Evolutionary conservation across 2,888 invertebrate species (phyloP).

Genomic region (Xiphydria camelus): DNA sequence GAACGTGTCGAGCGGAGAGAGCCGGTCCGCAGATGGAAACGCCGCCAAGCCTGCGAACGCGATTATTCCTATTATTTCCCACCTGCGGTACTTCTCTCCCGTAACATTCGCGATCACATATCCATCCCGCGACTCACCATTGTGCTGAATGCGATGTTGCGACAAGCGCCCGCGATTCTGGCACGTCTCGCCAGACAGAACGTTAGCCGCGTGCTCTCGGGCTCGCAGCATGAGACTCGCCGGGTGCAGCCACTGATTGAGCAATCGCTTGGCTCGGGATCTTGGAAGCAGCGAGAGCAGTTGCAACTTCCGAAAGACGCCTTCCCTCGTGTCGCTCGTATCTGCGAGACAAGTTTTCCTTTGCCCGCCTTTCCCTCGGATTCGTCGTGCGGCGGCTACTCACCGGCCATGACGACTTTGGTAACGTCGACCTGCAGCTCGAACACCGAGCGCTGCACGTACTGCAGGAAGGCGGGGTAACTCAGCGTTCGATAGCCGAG

Average conservation of each 20-base stretch:
- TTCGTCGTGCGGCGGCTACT: too few relatives aligned
- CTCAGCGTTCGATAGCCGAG: conserved; percentile 79
- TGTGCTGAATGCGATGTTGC: conserved; percentile 50
- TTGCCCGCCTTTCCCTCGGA: too few relatives aligned
- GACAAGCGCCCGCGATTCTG: conserved; percentile 48
- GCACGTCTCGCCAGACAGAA: conserved; percentile 70
- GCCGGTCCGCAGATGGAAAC: conserved; percentile 71
- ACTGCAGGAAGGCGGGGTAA: conserved; percentile 80
- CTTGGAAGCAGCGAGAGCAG: conserved; percentile 75
- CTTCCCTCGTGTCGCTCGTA: conserved; percentile 60
- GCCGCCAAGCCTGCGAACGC: conserved; percentile 70
- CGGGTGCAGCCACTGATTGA: conserved; percentile 79
- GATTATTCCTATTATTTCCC: too few relatives aligned
- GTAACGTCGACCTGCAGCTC: conserved; percentile 86
- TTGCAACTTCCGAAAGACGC: conserved; percentile 72
- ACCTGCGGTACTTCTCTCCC: too few relatives aligned
- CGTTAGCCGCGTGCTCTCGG: conserved; percentile 78
- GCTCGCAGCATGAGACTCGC: conserved; percentile 78
- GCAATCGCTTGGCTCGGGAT: conserved; percentile 75
- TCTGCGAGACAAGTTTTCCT: too few relatives aligned
- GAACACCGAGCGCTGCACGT: conserved; percentile 81
- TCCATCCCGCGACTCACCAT: conserved; percentile 36
- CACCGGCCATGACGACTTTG: conserved; percentile 80
- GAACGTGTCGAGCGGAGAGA: conserved; percentile 82
- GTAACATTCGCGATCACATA: conserved; percentile 1